Evolutionary conservation across 2,113 vertebrate species (phyloP).

Genomic region (Nesoenas mayeri): DNA sequence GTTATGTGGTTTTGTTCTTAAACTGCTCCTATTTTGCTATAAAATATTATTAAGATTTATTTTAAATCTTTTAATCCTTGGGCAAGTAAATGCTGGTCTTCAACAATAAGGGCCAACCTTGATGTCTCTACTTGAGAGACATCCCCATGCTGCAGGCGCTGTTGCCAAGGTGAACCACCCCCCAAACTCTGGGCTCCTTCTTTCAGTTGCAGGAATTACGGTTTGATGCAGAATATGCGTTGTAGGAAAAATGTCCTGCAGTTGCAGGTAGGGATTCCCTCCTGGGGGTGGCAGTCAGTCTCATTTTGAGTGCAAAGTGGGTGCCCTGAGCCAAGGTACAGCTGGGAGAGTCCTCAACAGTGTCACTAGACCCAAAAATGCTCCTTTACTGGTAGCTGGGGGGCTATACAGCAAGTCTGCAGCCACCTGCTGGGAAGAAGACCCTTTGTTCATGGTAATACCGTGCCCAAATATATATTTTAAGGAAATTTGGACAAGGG

Average conservation of each 20-base stretch:
- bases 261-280: neutral
- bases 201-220: rapidly evolving
- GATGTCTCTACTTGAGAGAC: neutral
- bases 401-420: neutral
- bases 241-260: neutral
- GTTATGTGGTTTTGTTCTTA: neutral
- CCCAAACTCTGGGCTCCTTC: neutral
- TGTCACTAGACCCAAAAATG: neutral
- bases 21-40: neutral
- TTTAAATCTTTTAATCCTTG: neutral
- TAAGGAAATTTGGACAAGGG: neutral
- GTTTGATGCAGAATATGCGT: rapidly evolving
- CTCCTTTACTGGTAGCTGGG: neutral
- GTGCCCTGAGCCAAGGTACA: neutral
- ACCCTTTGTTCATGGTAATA: neutral
- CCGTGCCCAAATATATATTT: neutral
- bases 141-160: neutral
- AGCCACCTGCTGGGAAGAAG: neutral
- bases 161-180: neutral
- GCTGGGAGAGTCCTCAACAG: neutral
- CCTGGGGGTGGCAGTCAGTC: constrained; percentile 1
- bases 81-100: neutral
- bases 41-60: neutral
- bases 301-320: neutral
- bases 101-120: neutral